Evolutionary conservation across 2,888 invertebrate genomes (phyloP).

Genomic region (Escarpia spicata): DNA sequence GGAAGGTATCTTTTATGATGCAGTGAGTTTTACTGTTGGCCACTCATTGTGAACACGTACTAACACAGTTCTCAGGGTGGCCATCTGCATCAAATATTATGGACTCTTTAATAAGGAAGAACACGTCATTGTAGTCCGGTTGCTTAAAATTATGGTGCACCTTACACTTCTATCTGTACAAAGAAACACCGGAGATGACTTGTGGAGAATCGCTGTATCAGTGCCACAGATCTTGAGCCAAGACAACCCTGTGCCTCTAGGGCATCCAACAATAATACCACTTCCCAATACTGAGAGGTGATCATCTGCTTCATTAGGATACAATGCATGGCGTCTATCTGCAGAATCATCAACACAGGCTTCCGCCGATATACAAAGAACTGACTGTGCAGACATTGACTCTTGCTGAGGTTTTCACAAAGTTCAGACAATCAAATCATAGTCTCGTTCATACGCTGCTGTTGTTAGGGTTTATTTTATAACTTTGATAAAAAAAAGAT

Average conservation of each 20-base stretch:
- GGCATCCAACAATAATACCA: neutral
- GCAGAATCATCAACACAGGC: neutral
- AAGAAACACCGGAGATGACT: constrained; percentile 12
- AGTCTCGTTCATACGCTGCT: neutral
- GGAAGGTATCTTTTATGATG: neutral
- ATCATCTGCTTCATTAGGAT: neutral
- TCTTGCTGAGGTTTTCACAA: neutral
- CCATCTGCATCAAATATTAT: neutral
- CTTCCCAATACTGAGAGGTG: neutral
- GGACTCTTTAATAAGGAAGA: neutral
- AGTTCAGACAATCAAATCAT: neutral
- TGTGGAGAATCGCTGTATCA: neutral
- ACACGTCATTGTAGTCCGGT: neutral
- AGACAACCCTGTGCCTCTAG: neutral
- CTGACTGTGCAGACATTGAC: neutral
- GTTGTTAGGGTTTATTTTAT: neutral
- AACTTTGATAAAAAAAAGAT: neutral
- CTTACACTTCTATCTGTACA: neutral
- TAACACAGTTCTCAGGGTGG: neutral
- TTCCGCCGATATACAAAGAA: neutral
- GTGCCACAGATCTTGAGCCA: neutral
- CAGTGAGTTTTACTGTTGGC: neutral
- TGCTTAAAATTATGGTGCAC: neutral
- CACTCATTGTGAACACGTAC: neutral
- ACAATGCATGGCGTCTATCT: neutral